Evolutionary conservation across 2,797 vertebrate species (phyloP), one percentile per base, ranked within the genome.

Genomic region (Hydrocynus forskahlii): DNA sequence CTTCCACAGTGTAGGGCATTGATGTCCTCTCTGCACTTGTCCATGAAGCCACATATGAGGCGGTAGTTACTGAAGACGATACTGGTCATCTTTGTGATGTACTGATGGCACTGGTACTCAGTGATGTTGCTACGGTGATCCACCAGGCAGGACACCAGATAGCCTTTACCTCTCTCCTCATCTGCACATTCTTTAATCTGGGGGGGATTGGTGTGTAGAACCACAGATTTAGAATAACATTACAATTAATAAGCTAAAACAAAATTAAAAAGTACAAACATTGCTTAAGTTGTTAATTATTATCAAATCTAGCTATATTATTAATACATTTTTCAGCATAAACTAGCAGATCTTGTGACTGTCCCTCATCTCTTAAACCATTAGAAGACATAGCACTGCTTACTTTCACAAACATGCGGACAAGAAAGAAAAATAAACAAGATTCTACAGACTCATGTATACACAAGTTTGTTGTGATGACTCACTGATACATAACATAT

Each of bases 181-280:
- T 97, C 95, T 0, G 96, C 95, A 87, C 97, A 99, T 87, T 99
- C 97, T 87, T 97, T 99, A 85, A 98, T 94, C 97, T 99, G 91
- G 60, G 84, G 0, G 3, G 14, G 43, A 67, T 14, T 60, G 13
- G 63, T 21, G 17, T 68, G 63, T 43, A 2, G 19, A 43, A 45
- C 35, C 19, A 9, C 54, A 57, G 54, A 57, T 57, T 57, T 10
- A 14, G 48, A 52, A 45, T 6, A 7, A 45, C 1, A 45, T 8
- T 7, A 45, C 7, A 45, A 45, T 6, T 1, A 54, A 54, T 54
- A 54, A 54, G 4, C 52, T 54, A 54, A 54, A 14, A 54, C 52
- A 54, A 14, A 35, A 35, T 35, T 2, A 35, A 35, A 35, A 35
- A 35, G 4, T 1, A 29, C 29, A 35, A 35, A 35, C 35, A 35